A percentile compares a stretch with the other conserved stretches of the same genome.
Conservation (phyloP, 2,888 invertebrate genomes). For the Amphipoea oculea region DNA sequence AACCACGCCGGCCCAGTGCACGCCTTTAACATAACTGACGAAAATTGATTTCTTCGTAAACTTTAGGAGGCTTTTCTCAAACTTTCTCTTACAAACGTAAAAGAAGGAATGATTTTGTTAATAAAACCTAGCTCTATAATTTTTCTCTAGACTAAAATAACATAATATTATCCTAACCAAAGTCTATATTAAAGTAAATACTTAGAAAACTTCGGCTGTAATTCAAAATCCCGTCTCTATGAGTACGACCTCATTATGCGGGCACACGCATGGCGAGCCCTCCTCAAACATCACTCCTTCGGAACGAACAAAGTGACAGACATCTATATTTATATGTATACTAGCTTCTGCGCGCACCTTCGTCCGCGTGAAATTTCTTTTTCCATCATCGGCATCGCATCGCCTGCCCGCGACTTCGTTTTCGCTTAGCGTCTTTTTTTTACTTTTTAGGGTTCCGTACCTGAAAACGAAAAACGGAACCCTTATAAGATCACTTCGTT, state of each 20-base stretch:
- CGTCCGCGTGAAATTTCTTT: neutral
- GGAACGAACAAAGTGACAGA: constrained; percentile 12
- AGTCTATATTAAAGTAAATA: too few relatives aligned
- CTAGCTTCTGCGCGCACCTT: neutral
- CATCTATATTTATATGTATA: neutral
- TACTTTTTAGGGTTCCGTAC: too few relatives aligned
- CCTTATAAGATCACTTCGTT: too few relatives aligned
- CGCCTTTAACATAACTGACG: too few relatives aligned
- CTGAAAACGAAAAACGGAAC: too few relatives aligned
- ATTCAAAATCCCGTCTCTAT: constrained; percentile 13
- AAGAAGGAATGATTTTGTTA: neutral
- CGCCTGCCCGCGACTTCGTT: neutral
- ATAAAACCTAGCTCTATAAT: neutral
- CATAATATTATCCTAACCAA: neutral
- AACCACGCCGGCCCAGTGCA: too few relatives aligned
- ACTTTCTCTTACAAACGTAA: too few relatives aligned
- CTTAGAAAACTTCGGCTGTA: constrained; percentile 5
- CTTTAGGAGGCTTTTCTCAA: too few relatives aligned
- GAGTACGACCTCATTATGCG: constrained; percentile 56
- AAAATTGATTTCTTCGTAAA: too few relatives aligned
- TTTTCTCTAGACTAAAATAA: neutral
- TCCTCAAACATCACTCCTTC: constrained; percentile 46
- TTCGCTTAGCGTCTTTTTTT: too few relatives aligned
- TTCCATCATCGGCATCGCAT: neutral
- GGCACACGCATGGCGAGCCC: constrained; percentile 46